These are phyloP conservation scores for Okapia johnstoni DNA, from an alignment of 2,113 vertebrate species.

Conservation along the genomic window DNA sequence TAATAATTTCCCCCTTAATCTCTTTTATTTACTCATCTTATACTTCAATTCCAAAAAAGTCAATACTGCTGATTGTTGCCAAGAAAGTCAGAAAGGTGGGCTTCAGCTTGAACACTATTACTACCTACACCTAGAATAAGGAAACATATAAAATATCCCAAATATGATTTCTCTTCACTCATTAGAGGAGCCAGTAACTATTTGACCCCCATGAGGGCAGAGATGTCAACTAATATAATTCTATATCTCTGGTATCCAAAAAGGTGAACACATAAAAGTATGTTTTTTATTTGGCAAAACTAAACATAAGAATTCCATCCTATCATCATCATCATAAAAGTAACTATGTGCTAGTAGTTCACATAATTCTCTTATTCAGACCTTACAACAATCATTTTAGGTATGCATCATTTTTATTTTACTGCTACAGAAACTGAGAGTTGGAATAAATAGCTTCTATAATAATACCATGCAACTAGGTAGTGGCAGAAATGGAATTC, in stretches of 20 bases:
- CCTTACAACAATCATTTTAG: background rate
- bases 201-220: background rate
- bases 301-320: background rate
- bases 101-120: background rate
- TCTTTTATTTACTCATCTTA: conserved; percentile 18
- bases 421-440: background rate
- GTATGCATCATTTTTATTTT: background rate
- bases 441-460: background rate
- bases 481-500: background rate
- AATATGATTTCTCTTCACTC: background rate
- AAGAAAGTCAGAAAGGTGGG: background rate
- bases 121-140: background rate
- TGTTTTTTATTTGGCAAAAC: background rate
- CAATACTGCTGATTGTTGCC: background rate
- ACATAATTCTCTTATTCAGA: background rate
- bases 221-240: background rate
- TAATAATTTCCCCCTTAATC: background rate
- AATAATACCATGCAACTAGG: background rate
- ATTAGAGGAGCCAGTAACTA: background rate
- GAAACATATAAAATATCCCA: background rate
- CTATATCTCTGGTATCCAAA: background rate
- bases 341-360: background rate
- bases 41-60: conserved; percentile 3
- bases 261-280: background rate
- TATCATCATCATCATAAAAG: background rate